Percentiles rank a stretch among this genome's conserved stretches.
Conservation (phyloP, 23 tunicate species). For the Phallusia fumigata region DNA sequence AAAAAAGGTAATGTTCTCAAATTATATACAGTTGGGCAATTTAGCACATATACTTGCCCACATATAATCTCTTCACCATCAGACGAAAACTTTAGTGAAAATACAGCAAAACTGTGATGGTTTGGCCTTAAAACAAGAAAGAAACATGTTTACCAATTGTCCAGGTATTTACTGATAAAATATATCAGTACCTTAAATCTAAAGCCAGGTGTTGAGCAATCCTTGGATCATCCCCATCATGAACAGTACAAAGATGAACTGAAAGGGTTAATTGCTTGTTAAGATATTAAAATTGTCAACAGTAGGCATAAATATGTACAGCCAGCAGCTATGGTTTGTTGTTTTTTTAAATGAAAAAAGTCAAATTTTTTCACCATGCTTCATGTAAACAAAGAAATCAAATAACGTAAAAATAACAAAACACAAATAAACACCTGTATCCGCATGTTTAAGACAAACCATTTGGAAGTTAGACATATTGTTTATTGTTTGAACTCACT, state of each 20-base stretch:
- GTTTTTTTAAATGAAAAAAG: too few species aligned
- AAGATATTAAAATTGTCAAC: too few species aligned
- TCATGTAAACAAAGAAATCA: too few species aligned
- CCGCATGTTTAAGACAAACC: too few species aligned
- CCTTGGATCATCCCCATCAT: slow-evolving; percentile 50
- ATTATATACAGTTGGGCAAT: background rate
- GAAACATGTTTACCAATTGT: background rate
- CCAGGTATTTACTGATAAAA: background rate
- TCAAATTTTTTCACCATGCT: too few species aligned
- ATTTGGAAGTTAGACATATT: too few species aligned
- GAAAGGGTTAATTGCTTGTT: background rate
- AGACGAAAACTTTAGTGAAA: slow-evolving; percentile 61
- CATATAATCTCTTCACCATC: slow-evolving; percentile 58
- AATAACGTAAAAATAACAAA: too few species aligned
- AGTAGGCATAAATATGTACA: too few species aligned
- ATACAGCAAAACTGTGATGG: slow-evolving; percentile 60
- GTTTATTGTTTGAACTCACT: background rate
- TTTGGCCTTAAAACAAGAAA: slow-evolving; percentile 16
- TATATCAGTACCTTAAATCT: background rate
- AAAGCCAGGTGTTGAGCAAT: slow-evolving; percentile 34
- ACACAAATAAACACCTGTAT: too few species aligned
- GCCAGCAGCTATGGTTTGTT: too few species aligned
- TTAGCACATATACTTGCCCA: slow-evolving; percentile 14
- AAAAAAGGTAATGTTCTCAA: background rate
- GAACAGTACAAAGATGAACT: slow-evolving; percentile 63